Percentiles rank a stretch among this genome's conserved stretches.
Evolutionary conservation across 2,113 vertebrate genomes (phyloP).

Genomic region (Rhabdornis inornatus): DNA sequence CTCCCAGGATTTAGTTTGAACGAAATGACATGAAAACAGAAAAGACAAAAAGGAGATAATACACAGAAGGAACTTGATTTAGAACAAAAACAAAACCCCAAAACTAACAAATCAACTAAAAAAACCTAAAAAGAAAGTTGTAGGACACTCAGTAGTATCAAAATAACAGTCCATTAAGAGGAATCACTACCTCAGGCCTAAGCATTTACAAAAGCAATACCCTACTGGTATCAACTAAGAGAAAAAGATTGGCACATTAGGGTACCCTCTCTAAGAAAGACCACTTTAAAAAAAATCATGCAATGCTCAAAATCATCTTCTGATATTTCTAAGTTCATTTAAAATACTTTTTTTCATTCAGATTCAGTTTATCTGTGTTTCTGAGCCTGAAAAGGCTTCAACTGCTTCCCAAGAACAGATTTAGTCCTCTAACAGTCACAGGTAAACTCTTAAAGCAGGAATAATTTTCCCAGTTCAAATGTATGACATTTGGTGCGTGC

Average conservation of each 20-base stretch:
- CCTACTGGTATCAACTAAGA: not conserved
- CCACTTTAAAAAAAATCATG: not conserved
- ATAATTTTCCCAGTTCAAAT: not conserved
- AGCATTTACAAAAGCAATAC: not conserved
- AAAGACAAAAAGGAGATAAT: not conserved
- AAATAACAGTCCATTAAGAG: not conserved
- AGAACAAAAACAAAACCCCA: not conserved
- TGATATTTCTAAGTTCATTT: not conserved
- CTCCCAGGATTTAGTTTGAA: not conserved
- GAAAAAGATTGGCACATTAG: not conserved
- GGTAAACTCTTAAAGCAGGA: not conserved
- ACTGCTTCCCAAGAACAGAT: not conserved
- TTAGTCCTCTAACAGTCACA: not conserved
- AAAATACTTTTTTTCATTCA: not conserved
- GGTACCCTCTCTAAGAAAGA: not conserved
- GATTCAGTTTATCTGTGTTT: not conserved
- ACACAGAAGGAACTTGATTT: not conserved
- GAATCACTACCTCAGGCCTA: not conserved
- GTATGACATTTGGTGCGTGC: not conserved
- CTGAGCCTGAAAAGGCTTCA: not conserved
- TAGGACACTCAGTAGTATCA: not conserved
- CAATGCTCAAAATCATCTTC: not conserved
- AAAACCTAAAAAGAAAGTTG: not conserved
- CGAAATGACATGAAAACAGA: not conserved
- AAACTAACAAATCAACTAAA: not conserved